Base-by-base conservation (phyloP, 2,113 vertebrate genomes). In the Petaurus breviceps region DNA sequence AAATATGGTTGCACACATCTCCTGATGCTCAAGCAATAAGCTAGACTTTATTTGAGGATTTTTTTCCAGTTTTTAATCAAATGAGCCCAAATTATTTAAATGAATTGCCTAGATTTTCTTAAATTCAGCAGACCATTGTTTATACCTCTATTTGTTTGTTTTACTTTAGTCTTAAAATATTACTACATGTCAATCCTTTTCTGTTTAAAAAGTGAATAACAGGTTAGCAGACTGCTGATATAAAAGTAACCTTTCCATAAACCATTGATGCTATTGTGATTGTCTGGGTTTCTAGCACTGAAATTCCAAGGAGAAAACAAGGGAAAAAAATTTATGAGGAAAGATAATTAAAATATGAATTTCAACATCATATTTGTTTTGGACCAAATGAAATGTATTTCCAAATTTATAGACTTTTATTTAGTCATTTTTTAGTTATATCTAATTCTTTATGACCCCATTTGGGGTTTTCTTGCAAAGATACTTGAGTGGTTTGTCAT, bases 341-440 rank as follows among this genome's bases (percentile, higher is more conserved):
- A 96, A 94, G 95, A 61, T 91, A 77, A 91, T 94, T 98, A 96
- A 12, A 97, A 93, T 90, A 96, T 97, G 47, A 97, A 96, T 95
- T 54, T 4, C 53, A 94, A 68, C 47, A 92, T 95, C 95, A 94
- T 95, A 96, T 97, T 98, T 97, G 91, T 95, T 97, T 97, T 57
- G 47, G 19, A 43, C 57, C 96, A 97, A 96, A 96, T 31, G 0
- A 10, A 93, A 90, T 91, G 10, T 90, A 68, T 93, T 22, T 95
- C 96, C 98, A 89, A 94, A 96, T 91, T 96, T 90, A 91, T 77
- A 91, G 95, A 68, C 61, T 37, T 68, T 16, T 68, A 3, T 68
- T 68, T 68, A 37, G 3, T 68, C 57, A 37, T 16, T 37, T 16
- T 68, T 68, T 16, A 68, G 57, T 37, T 3, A 37, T 16, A 0